Base-by-base conservation (phyloP, 2,888 invertebrate genomes). In the Aphodius sticticus region DNA sequence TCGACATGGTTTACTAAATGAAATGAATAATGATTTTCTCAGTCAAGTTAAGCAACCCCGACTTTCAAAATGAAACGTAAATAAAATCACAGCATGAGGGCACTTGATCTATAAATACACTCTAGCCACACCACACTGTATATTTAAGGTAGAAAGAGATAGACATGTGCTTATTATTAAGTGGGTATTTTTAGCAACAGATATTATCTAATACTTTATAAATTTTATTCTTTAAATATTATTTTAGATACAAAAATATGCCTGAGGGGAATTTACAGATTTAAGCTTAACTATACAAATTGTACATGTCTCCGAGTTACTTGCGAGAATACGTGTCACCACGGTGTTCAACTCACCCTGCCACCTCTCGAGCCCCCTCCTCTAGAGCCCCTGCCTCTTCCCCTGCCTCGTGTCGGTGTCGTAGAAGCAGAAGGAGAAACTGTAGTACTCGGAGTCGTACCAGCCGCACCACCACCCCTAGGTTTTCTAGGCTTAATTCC, bases 401-500 rank as follows among this genome's bases (percentile, higher is more conserved):
- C 85, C 70, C 88, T 84, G 35, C 88, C 86, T 16, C 86, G 81
- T 5, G 36, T 36, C 9, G 36, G 15, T 12, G 70, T 70, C 15
- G 16, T 16, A 70, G 16, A 15, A 70, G 87, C 86, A 26, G 53
- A 9, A 53, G 53, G 53, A 53, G 53, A 53, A 53, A 53, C 53
- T 7, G 53, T 9, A 7, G 53, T 53, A 53, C 53, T 12, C 53
- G 53, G 7, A n/a, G 70, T n/a, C 15, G 16, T n/a, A n/a, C 2
- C 70, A n/a, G 16, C 74, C 16, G 35, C 14, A 14, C 87, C 86
- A 16, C 86, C 82, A 38, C 87, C 88, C 70, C 89, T 84, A 1
- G 89, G 87, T 79, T 88, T 89, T 77, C 89, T 86, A 4, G 89
- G 88, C 81, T 88, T 89, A 53, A 89, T 87, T 16, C 89, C 89